Evolutionary conservation across 2,113 vertebrate genomes (phyloP).

Genomic region (Taxidea taxus): DNA sequence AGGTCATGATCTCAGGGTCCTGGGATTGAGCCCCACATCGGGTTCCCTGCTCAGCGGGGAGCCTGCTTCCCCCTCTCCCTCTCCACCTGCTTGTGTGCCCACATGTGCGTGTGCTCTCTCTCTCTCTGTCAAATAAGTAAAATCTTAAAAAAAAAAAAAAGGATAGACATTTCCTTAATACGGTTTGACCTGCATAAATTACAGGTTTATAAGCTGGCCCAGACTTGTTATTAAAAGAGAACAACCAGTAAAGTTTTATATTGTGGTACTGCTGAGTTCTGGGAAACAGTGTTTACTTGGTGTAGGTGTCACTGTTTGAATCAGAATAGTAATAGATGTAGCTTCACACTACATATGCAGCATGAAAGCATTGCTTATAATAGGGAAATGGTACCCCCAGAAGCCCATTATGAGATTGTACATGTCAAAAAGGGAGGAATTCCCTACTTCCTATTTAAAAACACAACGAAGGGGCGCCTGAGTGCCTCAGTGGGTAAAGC

Average conservation of each 20-base stretch:
- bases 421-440: neutral
- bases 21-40: no score
- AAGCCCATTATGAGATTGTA: neutral
- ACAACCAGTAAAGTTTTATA: neutral
- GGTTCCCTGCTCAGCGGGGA: no score
- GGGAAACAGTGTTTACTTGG: neutral
- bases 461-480: neutral
- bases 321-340: constrained; percentile 59
- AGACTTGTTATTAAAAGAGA: neutral
- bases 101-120: no score
- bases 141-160: neutral
- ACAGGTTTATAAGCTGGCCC: neutral
- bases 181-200: neutral
- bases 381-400: constrained; percentile 37
- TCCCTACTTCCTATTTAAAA: neutral
- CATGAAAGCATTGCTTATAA: constrained; percentile 72
- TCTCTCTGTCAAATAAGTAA: no score
- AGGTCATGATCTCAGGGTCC: no score
- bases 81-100: no score
- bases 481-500: no score
- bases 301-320: neutral
- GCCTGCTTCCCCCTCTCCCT: no score
- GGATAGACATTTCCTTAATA: neutral
- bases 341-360: constrained; percentile 53
- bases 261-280: neutral